These are phyloP conservation scores for Siniperca chuatsi DNA, from an alignment of 2,113 vertebrate genomes.

Conservation along the genomic window DNA sequence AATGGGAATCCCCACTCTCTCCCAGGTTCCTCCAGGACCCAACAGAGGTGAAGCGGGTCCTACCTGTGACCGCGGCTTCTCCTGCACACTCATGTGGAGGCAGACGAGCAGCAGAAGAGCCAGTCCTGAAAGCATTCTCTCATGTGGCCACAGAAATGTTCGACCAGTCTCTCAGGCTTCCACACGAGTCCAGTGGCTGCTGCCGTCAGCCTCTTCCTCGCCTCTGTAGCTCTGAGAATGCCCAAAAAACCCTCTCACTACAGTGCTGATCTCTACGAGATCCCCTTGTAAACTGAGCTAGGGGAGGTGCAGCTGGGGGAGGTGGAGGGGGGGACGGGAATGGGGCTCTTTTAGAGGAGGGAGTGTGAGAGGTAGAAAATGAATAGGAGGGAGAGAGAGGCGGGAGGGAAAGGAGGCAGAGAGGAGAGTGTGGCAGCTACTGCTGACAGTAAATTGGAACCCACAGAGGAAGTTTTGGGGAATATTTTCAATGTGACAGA, in stretches of 20 bases:
- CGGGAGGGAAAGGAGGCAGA: slow-evolving; percentile 57
- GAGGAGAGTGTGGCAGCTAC: slow-evolving; percentile 47
- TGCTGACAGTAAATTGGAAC: slow-evolving; percentile 68
- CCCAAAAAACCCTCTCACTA: slow-evolving; percentile 63
- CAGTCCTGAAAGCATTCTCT: slow-evolving; percentile 81
- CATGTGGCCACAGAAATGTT: slow-evolving; percentile 76
- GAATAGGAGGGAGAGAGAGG: slow-evolving; percentile 54
- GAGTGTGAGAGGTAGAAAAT: slow-evolving; percentile 68
- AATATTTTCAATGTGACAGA: slow-evolving; percentile 60
- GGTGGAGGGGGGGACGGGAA: slow-evolving; percentile 42
- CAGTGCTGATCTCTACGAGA: slow-evolving; percentile 81
- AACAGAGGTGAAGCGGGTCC: slow-evolving; percentile 43
- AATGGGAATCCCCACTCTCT: slow-evolving; percentile 29
- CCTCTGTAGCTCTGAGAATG: slow-evolving; percentile 64
- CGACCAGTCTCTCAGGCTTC: slow-evolving; percentile 78
- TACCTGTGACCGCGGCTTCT: slow-evolving; percentile 92
- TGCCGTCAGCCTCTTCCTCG: slow-evolving; percentile 69
- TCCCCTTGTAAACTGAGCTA: slow-evolving; percentile 92
- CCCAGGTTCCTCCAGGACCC: slow-evolving; percentile 51
- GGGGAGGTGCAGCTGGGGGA: slow-evolving; percentile 84
- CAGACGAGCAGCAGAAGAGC: slow-evolving; percentile 85
- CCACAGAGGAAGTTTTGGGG: slow-evolving; percentile 59
- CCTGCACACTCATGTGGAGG: slow-evolving; percentile 87
- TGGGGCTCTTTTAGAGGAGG: slow-evolving; percentile 62
- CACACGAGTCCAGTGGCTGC: slow-evolving; percentile 63